Base-by-base conservation (phyloP, 2,113 vertebrate genomes). In the Semnopithecus entellus region DNA sequence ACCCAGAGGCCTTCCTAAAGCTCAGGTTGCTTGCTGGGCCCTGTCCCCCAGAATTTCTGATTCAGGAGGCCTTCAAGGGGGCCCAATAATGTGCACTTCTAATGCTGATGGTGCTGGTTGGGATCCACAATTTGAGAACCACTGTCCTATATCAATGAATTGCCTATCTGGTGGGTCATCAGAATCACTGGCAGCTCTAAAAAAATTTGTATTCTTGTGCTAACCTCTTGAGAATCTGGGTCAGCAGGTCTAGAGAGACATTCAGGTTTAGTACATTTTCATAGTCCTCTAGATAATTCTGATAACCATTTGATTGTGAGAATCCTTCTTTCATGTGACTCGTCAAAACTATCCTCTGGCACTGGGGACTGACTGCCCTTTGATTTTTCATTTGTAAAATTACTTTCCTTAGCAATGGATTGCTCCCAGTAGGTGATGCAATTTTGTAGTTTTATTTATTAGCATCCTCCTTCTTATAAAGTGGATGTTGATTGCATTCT, bases 361-460 rank as follows among this genome's bases (percentile, higher is more conserved):
- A 20, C 16, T 55, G 18, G 91, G 61, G 91, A 68, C 59, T 1
- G 5, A 72, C 64, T 96, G 91, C 52, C 89, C 61, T 96, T 91
- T 94, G 73, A 32, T 82, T 92, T 72, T 85, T 97, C 72, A 80
- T 88, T 96, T 97, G 85, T 95, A 80, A 94, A 94, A 95, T 70
- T 68, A 59, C 82, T 93, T 95, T 91, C 27, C 55, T 11, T 48
- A 64, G 43, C 73, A 95, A 59, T 50, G 30, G 70, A 40, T 70
- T 94, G 68, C 66, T 92, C 90, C 88, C 93, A 76, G 75, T 81
- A 89, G 91, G 50, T 50, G 76, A 93, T 64, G 30, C 5, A 84
- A 1, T 93, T 97, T 75, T 94, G 79, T 68, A 72, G 59, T 89
- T 97, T 94, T 35, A 84, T 95, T 96, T 96, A 96, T 97, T 95